phyloP scores from a whole-genome alignment of 2,888 invertebrate species.

The Malacosoma neustria region DNA sequence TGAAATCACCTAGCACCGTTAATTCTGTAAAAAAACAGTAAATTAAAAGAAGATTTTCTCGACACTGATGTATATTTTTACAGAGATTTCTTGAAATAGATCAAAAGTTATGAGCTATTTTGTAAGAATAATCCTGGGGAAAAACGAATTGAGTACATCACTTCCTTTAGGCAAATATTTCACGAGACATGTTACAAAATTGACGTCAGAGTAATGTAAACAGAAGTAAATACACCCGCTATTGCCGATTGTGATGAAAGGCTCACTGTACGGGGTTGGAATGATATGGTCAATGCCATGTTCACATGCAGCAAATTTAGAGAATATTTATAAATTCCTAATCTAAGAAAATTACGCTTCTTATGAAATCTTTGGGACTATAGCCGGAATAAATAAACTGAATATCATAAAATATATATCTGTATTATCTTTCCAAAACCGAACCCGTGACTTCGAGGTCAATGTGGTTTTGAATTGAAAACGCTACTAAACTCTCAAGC shows the following conservation, averaged over 20 bases:
- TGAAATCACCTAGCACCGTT: no score
- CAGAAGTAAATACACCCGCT: conserved; percentile 5
- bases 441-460: no score
- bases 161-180: conserved; percentile 10
- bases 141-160: conserved; percentile 2
- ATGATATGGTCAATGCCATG: conserved; percentile 20
- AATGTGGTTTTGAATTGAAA: no score
- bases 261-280: conserved; percentile 4
- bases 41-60: neutral
- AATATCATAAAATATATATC: no score
- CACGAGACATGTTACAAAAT: neutral
- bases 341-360: no score
- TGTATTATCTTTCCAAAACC: no score
- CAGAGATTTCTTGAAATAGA: neutral
- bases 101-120: neutral
- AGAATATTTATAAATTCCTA: no score
- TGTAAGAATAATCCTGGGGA: neutral
- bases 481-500: no score
- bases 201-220: conserved; percentile 6
- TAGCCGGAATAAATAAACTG: no score
- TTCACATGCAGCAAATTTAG: no score
- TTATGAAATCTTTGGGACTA: no score
- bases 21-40: no score
- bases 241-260: conserved; percentile 11
- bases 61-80: neutral